These are phyloP conservation scores for Escarpia spicata DNA, from an alignment of 2,888 invertebrate genomes.

Conservation along the genomic window DNA sequence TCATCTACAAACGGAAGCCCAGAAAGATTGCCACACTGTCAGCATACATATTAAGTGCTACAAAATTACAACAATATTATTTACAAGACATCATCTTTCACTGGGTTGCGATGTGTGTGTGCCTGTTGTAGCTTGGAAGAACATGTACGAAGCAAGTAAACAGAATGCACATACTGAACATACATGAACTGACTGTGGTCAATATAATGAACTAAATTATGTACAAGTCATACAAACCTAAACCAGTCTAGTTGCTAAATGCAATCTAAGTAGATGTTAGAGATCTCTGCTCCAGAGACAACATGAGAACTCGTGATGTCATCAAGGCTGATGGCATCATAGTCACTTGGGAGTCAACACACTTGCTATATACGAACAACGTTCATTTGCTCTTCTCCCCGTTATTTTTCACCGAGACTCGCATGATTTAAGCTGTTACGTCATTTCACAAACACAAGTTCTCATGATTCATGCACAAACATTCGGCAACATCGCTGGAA, in stretches of 20 bases:
- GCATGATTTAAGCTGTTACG: too few species aligned
- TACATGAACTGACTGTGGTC: neutral
- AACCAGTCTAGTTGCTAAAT: constrained; percentile 1
- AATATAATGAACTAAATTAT: neutral
- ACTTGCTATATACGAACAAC: neutral
- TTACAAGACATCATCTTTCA: neutral
- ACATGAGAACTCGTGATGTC: neutral
- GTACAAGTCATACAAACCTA: neutral
- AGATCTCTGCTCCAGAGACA: neutral
- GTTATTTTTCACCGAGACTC: too few species aligned
- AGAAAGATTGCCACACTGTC: neutral
- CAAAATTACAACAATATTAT: constrained; percentile 8
- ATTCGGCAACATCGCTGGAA: neutral
- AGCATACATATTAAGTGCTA: neutral
- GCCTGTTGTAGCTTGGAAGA: neutral
- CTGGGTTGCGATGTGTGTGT: neutral
- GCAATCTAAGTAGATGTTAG: neutral
- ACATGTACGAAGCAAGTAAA: neutral
- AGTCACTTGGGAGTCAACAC: neutral
- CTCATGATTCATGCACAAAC: neutral
- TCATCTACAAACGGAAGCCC: neutral
- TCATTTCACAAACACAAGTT: neutral
- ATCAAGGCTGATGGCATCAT: neutral
- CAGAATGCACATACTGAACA: neutral
- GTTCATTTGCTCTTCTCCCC: too few species aligned